Base-by-base conservation (phyloP, 2,113 vertebrate species). In the Pedetes capensis region DNA sequence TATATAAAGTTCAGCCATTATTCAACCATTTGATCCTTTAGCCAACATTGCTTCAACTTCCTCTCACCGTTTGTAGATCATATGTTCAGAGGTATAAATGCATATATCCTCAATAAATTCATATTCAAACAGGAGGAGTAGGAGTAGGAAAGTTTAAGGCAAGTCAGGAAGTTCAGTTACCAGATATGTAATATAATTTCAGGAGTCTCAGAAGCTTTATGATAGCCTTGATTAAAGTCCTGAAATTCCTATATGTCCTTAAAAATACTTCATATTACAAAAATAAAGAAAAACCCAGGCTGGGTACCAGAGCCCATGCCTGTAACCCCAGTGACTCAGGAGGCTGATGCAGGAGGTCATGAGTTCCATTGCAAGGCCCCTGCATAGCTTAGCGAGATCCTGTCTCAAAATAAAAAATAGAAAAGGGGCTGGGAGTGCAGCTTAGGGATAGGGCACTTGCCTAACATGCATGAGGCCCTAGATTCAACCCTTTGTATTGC, bases 231-330 rank as follows among this genome's bases (percentile, higher is more conserved):
- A 51, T 59, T 79, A 92, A 94, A 92, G 16, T 9, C 6, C 29
- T 74, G 39, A 81, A 84, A 84, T 69, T 78, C 29, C 51, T 92
- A 9, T 34, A 32, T 34, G 8, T 61, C 18, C 37, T 63, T 75
- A 72, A 79, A 94, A 94, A 81, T 76, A 87, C 1, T 71, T 83
- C 27, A 37, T 51, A 75, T 49, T 84, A 63, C 7, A 32, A 59
- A 97, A 96, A 78, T 63, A 89, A 87, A 84, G 57, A 27, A 44
- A 66, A 61, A n/a, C n/a, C n/a, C n/a, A n/a, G n/a, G n/a, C n/a
- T n/a, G n/a, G n/a, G n/a, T n/a, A n/a, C n/a, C n/a, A n/a, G n/a
- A n/a, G n/a, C n/a, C n/a, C n/a, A n/a, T n/a, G n/a, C n/a, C n/a
- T n/a, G n/a, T n/a, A n/a, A n/a, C n/a, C n/a, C n/a, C n/a, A n/a